Conservation (phyloP, 1,140 invertebrate species). For the Bombus pascuorum region DNA sequence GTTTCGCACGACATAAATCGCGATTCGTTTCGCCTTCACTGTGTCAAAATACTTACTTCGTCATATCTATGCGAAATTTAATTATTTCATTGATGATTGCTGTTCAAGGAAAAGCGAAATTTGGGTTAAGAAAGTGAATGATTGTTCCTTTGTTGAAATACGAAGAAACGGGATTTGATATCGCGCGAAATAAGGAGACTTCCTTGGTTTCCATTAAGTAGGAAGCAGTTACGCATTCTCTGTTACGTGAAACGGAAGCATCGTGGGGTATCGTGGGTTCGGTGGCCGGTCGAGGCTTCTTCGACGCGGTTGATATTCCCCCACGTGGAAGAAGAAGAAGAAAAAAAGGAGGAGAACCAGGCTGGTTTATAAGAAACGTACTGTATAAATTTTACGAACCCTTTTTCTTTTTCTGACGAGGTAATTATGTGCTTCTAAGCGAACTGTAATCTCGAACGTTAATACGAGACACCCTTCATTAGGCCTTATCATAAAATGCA, state of each 20-base stretch:
- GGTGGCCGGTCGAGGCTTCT: constrained; percentile 71
- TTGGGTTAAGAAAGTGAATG: not conserved
- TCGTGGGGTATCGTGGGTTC: constrained; percentile 73
- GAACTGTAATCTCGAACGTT: not conserved
- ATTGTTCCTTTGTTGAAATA: not conserved
- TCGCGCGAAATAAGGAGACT: constrained; percentile 39
- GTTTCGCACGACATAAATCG: too few relatives aligned
- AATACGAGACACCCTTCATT: not conserved
- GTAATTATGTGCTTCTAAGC: not conserved
- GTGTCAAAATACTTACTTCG: too few relatives aligned
- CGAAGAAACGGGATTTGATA: constrained; percentile 47
- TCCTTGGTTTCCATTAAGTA: constrained; percentile 62
- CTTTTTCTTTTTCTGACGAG: not conserved
- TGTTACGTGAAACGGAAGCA: constrained; percentile 75
- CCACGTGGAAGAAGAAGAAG: constrained; percentile 22
- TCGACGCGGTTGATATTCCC: constrained; percentile 41
- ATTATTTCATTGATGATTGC: not conserved
- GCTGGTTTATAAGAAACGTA: not conserved
- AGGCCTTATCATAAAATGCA: not conserved
- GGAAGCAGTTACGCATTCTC: constrained; percentile 72
- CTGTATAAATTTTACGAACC: not conserved
- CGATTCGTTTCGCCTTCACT: too few relatives aligned
- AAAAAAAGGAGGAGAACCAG: not conserved
- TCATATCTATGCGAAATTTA: not conserved
- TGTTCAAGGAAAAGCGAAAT: not conserved